These are phyloP conservation scores for Apostichopus leukothele DNA, from an alignment of 53 echinoderm and acorn worm genomes.

Conservation along the genomic window DNA sequence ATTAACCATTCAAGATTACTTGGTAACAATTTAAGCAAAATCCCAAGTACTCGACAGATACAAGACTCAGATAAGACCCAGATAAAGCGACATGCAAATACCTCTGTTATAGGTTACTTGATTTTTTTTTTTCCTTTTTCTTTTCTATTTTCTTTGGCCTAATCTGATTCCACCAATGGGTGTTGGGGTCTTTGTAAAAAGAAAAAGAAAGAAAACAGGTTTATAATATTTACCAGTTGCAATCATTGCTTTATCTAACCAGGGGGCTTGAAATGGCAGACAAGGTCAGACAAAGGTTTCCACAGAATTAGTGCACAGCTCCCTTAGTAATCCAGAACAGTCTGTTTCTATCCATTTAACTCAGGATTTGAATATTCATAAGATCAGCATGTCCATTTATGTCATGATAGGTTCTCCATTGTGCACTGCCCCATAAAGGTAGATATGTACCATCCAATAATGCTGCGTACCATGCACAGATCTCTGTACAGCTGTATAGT, in stretches of 20 bases:
- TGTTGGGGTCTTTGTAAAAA: conserved; percentile 17
- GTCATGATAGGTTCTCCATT: too few species aligned
- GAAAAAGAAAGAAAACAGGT: background rate
- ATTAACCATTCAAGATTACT: conserved; percentile 35
- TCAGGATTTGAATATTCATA: too few species aligned
- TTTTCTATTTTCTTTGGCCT: background rate
- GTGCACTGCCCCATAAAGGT: too few species aligned
- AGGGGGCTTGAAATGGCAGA: background rate
- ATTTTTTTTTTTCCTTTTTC: too few species aligned
- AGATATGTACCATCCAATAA: too few species aligned
- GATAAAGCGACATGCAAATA: conserved; percentile 28
- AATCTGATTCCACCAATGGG: conserved; percentile 35
- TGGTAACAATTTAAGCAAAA: conserved; percentile 45
- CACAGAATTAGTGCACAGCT: background rate
- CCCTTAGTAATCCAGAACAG: too few species aligned
- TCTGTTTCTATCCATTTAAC: too few species aligned
- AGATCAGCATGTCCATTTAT: too few species aligned
- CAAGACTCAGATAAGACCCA: conserved; percentile 21
- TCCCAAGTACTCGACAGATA: conserved; percentile 28
- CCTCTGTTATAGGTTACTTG: background rate
- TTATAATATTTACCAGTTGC: conserved; percentile 30
- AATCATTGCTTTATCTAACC: conserved; percentile 35
- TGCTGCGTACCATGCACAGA: too few species aligned
- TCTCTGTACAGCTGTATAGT: too few species aligned
- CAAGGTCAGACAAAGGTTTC: conserved; percentile 11